Evolutionary conservation across 2,113 vertebrate genomes (phyloP).

Genomic region (Verasper variegatus): DNA sequence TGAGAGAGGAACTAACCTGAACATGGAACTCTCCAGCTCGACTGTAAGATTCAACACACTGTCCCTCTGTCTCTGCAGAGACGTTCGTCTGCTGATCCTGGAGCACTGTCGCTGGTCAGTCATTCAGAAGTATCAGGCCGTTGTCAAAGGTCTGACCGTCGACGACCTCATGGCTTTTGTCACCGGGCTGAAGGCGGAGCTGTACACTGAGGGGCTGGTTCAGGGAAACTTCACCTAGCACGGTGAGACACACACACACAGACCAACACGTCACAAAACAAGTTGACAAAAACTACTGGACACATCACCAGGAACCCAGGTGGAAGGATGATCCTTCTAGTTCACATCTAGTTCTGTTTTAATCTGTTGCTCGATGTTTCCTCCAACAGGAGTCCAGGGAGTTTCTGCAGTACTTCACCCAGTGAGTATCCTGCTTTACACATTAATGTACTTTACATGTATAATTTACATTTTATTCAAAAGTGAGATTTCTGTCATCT

Average conservation of each 20-base stretch:
- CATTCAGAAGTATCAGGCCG: conserved; percentile 90
- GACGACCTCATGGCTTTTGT: conserved; percentile 87
- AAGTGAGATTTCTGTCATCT: not conserved
- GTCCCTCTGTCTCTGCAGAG: conserved; percentile 76
- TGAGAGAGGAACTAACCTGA: too few species aligned
- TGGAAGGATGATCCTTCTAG: not conserved
- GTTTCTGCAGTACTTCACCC: conserved; percentile 77
- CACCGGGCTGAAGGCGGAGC: conserved; percentile 87
- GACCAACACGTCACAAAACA: too few species aligned
- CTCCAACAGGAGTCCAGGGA: conserved; percentile 76
- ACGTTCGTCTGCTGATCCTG: conserved; percentile 91
- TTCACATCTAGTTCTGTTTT: not conserved
- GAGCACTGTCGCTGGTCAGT: conserved; percentile 94
- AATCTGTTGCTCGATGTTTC: not conserved
- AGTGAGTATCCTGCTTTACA: conserved; percentile 71
- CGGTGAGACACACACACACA: conserved; percentile 77
- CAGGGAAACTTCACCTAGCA: conserved; percentile 94
- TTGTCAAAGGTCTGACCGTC: conserved; percentile 86
- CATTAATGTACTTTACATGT: not conserved
- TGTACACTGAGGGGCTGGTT: conserved; percentile 91
- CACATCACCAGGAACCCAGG: too few species aligned
- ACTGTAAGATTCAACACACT: too few species aligned
- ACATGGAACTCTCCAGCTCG: too few species aligned
- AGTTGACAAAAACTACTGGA: too few species aligned
- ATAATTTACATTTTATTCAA: not conserved